Percentiles rank a stretch among this genome's conserved stretches.
phyloP scores from a whole-genome alignment of 2,888 invertebrate species.

The Cryptocheilus praepositus region DNA sequence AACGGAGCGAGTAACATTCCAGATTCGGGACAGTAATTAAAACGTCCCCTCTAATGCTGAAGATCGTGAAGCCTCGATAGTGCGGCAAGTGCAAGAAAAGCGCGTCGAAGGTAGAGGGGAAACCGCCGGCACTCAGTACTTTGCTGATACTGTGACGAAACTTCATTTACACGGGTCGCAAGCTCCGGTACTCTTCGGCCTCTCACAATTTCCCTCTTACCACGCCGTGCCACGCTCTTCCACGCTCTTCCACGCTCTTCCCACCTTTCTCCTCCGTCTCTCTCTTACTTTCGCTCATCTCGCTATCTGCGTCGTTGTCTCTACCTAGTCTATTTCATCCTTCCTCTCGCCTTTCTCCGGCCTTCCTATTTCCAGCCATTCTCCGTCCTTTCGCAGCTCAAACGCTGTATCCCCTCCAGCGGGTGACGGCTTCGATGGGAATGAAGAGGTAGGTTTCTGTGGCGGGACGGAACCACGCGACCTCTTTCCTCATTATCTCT shows the following conservation, averaged over 20 bases:
- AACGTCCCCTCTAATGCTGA: conserved; percentile 6
- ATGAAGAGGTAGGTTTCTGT: neutral
- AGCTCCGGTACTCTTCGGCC: conserved; percentile 10
- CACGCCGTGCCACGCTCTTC: neutral
- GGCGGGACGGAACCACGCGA: conserved; percentile 3
- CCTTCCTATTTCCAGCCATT: neutral
- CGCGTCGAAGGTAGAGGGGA: neutral
- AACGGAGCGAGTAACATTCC: neutral
- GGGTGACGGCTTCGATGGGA: too few relatives aligned
- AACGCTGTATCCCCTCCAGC: too few relatives aligned
- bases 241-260: neutral
- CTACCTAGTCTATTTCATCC: conserved; percentile 26
- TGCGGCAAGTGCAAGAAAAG: neutral
- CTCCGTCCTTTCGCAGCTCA: conserved; percentile 2
- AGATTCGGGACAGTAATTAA: conserved; percentile 8
- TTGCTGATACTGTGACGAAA: conserved; percentile 22
- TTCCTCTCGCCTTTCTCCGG: conserved; percentile 9
- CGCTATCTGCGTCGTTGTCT: conserved; percentile 22
- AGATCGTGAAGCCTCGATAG: conserved; percentile 4
- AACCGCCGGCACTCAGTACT: conserved; percentile 1
- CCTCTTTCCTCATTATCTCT: conserved; percentile 8
- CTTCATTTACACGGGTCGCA: conserved; percentile 20
- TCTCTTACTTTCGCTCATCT: conserved; percentile 14
- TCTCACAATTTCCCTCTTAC: neutral
- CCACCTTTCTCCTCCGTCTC: neutral